Percentiles rank a stretch among this genome's conserved stretches.
Evolutionary conservation across 2,797 vertebrate genomes (phyloP).

Genomic region (Aeoliscus strigatus): DNA sequence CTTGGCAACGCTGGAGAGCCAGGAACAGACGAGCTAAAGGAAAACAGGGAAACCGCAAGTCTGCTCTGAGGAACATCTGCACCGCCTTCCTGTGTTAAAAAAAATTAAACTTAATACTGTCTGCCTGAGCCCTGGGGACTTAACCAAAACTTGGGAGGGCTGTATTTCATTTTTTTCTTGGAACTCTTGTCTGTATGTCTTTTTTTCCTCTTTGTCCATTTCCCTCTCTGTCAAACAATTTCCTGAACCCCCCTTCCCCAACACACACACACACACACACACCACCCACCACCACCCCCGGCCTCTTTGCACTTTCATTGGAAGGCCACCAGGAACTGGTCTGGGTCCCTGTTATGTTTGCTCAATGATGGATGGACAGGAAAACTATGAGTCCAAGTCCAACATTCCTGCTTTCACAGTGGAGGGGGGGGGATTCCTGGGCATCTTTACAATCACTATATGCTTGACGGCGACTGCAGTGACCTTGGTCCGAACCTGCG

Average conservation of each 20-base stretch:
- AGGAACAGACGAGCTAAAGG: slow-evolving; percentile 60
- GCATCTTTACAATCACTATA: slow-evolving; percentile 59
- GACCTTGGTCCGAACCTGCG: slow-evolving; percentile 59
- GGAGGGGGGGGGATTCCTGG: slow-evolving; percentile 48
- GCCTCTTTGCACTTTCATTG: slow-evolving; percentile 60
- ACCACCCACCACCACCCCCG: too few species aligned
- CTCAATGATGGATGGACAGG: slow-evolving; percentile 70
- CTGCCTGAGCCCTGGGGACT: slow-evolving; percentile 64
- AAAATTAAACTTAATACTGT: slow-evolving; percentile 67
- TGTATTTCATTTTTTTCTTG: slow-evolving; percentile 58
- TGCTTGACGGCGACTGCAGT: slow-evolving; percentile 58
- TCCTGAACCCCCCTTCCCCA: slow-evolving; percentile 49
- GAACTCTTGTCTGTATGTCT: slow-evolving; percentile 62
- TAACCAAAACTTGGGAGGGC: slow-evolving; percentile 68
- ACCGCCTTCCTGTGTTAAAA: slow-evolving; percentile 70
- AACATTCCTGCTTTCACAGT: slow-evolving; percentile 69
- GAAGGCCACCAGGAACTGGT: slow-evolving; percentile 64
- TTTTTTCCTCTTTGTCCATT: slow-evolving; percentile 58
- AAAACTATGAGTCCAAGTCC: slow-evolving; percentile 60
- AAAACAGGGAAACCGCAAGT: slow-evolving; percentile 72
- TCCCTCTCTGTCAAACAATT: slow-evolving; percentile 64
- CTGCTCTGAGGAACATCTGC: slow-evolving; percentile 73
- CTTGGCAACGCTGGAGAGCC: slow-evolving; percentile 68
- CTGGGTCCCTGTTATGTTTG: slow-evolving; percentile 62
- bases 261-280: too few species aligned